Percentiles rank a stretch among this genome's conserved stretches.
Conservation (phyloP, 2,797 vertebrate species). For the Apogon hyalosoma region DNA sequence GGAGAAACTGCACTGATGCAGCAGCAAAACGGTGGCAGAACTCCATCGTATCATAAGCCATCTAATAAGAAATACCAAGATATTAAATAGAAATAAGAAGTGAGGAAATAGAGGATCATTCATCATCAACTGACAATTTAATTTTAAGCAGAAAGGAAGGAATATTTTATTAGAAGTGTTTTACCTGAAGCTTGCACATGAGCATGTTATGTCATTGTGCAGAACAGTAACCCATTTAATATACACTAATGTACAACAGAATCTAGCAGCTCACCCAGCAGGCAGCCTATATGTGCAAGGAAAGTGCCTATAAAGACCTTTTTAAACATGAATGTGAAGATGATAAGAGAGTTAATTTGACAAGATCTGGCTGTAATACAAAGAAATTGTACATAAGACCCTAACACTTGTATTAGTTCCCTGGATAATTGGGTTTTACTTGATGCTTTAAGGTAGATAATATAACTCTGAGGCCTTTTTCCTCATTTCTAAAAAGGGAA, state of each 20-base stretch:
- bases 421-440: slow-evolving; percentile 23
- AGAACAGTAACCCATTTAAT: background rate
- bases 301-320: background rate
- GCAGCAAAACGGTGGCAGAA: slow-evolving; percentile 9
- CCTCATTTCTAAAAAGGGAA: slow-evolving; percentile 29
- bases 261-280: too few species aligned
- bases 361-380: slow-evolving; percentile 2
- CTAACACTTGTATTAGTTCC: slow-evolving; percentile 9
- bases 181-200: slow-evolving; percentile 11
- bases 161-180: slow-evolving; percentile 35
- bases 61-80: slow-evolving; percentile 15
- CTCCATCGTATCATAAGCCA: slow-evolving; percentile 19
- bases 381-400: slow-evolving; percentile 18
- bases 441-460: slow-evolving; percentile 15
- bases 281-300: background rate
- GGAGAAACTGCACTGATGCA: slow-evolving; percentile 24
- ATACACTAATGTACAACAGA: background rate
- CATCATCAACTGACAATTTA: slow-evolving; percentile 19
- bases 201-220: background rate
- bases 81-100: slow-evolving; percentile 12
- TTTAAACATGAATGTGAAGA: too few species aligned
- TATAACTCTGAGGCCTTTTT: slow-evolving; percentile 27
- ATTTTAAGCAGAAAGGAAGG: slow-evolving; percentile 27
- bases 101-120: slow-evolving; percentile 12
- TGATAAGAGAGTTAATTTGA: too few species aligned